Base-by-base conservation (phyloP, 35 echinoderm and acorn worm genomes). In the Apostichopus japonicus region DNA sequence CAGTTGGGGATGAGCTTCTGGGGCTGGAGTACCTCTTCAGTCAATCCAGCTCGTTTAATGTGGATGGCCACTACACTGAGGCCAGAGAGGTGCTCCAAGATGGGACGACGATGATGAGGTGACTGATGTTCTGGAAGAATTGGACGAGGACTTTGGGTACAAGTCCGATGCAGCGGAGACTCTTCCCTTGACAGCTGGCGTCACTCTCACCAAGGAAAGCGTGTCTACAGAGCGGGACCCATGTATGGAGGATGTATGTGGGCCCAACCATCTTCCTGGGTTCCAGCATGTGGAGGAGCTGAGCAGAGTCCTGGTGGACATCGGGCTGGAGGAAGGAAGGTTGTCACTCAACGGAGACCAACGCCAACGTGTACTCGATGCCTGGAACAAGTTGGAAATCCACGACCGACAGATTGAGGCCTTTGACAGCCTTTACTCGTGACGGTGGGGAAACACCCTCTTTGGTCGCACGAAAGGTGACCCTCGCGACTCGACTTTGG, bases 401-500 rank as follows among this genome's bases (percentile, higher is more conserved):
- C 94, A 95, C 86, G 94, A 95, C 77, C 76, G 80, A n/a, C 79
- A 57, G 25, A 81, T 80, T 55, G 65, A 95, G 13, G 23, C 70
- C 10, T 95, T 93, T 79, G 56, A 93, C 77, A 90, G 61, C 11
- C 80, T 73, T 13, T 88, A 92, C 72, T 87, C 54, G 24, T 27
- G 65, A 44, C 81, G 61, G 9, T 92, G 92, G 92, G 86, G 86
- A 83, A 90, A 93, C 75, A 56, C 61, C 63, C 77, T 93, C 27
- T 93, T 82, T 95, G 92, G 91, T 5, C 92, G 78, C 5, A 95
- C 91, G 1, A 90, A 95, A 63, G 86, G 91, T 78, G 92, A 95
- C 70, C 77, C 62, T 55, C 6, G 27, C 19, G 61, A 57, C 22
- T 65, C 94, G 24, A 6, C 86, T 2, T 70, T 86, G 65, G 52